Evolutionary conservation across 2,888 invertebrate genomes (phyloP).

Genomic region (Osedax frankpressi): DNA sequence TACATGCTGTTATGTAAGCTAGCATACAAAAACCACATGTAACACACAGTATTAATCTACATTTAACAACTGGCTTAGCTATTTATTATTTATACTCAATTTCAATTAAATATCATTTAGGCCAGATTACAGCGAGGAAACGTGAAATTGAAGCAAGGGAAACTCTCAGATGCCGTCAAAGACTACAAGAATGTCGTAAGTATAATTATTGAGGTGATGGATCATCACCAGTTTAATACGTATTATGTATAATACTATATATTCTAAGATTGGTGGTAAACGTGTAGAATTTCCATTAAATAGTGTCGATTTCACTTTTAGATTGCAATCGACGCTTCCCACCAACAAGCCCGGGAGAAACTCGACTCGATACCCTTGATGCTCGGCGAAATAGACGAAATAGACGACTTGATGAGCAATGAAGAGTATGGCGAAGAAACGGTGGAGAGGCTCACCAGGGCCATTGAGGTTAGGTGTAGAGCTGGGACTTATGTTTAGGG

Average conservation of each 20-base stretch:
- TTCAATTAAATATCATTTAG: no score
- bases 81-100: no score
- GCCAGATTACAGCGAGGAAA: constrained; percentile 66
- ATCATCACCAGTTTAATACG: no score
- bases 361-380: background rate
- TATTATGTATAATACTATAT: no score
- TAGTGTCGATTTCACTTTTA: no score
- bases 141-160: constrained; percentile 75
- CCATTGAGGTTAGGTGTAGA: constrained; percentile 24
- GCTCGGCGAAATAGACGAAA: background rate
- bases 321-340: background rate
- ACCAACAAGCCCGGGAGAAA: background rate
- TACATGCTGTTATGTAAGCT: no score
- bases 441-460: constrained; percentile 14
- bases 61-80: no score
- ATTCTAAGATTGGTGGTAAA: no score
- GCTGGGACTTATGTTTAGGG: no score
- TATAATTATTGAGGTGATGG: background rate
- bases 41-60: no score
- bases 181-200: constrained; percentile 72
- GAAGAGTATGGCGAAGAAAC: background rate
- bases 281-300: no score
- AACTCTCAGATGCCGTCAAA: constrained; percentile 64
- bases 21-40: no score
- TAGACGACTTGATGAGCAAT: background rate